A percentile compares a stretch with the other conserved stretches of the same genome.
phyloP scores from a whole-genome alignment of 2,797 vertebrate genomes.

The Sciurus carolinensis region DNA sequence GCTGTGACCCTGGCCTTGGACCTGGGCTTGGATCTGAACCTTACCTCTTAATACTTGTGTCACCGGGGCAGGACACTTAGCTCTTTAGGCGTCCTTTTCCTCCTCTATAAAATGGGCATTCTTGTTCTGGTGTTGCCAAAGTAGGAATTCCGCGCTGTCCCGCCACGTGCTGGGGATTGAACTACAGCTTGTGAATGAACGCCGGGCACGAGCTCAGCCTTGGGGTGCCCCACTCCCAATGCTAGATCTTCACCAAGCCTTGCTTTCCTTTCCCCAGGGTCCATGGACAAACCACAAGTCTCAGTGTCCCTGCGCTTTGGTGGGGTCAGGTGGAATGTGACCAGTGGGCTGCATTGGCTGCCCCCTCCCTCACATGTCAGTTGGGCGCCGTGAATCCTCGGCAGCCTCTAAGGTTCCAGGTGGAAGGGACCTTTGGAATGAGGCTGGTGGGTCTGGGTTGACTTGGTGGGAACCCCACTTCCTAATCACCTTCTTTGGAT shows the following conservation, averaged over 20 bases:
- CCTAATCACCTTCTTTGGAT: accelerated
- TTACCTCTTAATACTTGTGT: background rate
- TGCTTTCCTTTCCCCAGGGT: background rate
- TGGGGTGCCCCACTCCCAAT: no score
- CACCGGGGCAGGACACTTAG: background rate
- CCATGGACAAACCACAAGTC: background rate
- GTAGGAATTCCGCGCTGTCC: background rate
- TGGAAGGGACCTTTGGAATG: background rate
- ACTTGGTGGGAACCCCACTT: background rate
- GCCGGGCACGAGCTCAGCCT: no score
- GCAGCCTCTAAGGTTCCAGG: background rate
- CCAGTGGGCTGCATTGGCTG: no score
- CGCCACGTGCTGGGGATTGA: no score
- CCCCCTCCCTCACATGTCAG: background rate
- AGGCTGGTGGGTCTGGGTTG: background rate
- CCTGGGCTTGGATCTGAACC: background rate
- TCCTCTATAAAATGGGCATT: background rate
- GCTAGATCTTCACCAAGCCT: background rate
- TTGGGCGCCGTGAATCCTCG: background rate
- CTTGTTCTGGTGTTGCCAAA: background rate
- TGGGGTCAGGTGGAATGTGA: background rate
- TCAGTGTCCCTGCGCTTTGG: background rate
- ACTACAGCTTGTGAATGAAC: no score
- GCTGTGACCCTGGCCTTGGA: background rate
- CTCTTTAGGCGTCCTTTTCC: background rate